These are phyloP conservation scores for Myoxocephalus aenaeus DNA, from an alignment of 2,797 vertebrate genomes.

Conservation along the genomic window DNA sequence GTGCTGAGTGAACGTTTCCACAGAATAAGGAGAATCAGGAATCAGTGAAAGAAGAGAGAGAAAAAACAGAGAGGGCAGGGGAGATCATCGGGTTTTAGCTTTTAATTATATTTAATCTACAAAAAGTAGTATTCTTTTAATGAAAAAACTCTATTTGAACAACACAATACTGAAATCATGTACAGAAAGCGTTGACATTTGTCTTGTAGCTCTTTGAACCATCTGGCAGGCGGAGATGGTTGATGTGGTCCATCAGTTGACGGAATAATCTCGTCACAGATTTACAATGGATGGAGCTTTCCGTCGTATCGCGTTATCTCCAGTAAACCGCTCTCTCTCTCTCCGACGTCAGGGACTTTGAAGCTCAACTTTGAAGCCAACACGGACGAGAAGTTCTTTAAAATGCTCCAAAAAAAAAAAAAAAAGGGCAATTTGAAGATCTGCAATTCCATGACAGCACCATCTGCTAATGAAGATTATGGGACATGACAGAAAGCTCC, in stretches of 20 bases:
- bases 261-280: not conserved
- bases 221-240: not conserved
- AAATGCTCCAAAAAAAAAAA: not conserved
- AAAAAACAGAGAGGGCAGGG: too few species aligned
- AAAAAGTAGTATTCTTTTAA: not conserved
- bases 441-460: not conserved
- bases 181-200: not conserved
- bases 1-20: constrained; percentile 12
- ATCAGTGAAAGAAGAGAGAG: not conserved
- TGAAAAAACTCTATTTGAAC: not conserved
- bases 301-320: not conserved
- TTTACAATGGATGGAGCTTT: not conserved
- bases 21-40: not conserved
- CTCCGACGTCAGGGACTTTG: not conserved
- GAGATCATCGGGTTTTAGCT: not conserved
- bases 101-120: not conserved
- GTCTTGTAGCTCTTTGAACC: not conserved
- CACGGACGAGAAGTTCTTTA: not conserved
- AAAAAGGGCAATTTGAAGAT: not conserved
- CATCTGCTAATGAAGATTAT: not conserved
- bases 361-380: not conserved
- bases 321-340: not conserved
- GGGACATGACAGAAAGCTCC: not conserved
- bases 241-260: not conserved
- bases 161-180: not conserved